Conservation (phyloP, 2,797 vertebrate genomes). For the Poeciliopsis infans region DNA sequence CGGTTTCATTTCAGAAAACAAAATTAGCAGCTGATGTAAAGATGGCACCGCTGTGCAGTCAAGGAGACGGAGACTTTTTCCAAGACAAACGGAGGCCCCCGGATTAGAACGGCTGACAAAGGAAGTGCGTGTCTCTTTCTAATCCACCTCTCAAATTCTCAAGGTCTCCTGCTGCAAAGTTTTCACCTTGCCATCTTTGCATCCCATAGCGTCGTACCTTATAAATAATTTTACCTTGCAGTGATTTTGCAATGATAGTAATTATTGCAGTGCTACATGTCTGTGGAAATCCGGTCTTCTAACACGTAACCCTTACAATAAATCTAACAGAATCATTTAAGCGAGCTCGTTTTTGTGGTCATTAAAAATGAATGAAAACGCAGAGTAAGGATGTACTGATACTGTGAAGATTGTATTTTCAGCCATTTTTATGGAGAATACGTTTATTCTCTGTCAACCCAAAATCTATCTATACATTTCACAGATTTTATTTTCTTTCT, state of each 20-base stretch:
- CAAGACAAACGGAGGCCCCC: neutral
- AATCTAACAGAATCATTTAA: neutral
- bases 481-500: too few species aligned
- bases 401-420: too few species aligned
- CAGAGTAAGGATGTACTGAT: neutral
- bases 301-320: neutral
- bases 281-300: neutral
- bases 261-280: neutral
- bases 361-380: neutral
- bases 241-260: too few species aligned
- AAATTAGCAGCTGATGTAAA: neutral
- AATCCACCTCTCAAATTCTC: neutral
- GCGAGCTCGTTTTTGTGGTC: neutral
- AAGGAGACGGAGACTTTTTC: neutral
- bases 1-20: neutral
- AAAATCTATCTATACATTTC: too few species aligned
- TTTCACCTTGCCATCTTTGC: neutral
- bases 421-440: too few species aligned
- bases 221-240: neutral
- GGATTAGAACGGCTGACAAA: neutral
- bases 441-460: too few species aligned
- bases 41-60: neutral
- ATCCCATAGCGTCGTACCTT: neutral
- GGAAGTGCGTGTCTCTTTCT: neutral
- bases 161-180: neutral